A percentile compares a stretch with the other conserved stretches of the same genome.
Conservation (phyloP, 2,888 invertebrate genomes). For the Drosophila lacicola region DNA sequence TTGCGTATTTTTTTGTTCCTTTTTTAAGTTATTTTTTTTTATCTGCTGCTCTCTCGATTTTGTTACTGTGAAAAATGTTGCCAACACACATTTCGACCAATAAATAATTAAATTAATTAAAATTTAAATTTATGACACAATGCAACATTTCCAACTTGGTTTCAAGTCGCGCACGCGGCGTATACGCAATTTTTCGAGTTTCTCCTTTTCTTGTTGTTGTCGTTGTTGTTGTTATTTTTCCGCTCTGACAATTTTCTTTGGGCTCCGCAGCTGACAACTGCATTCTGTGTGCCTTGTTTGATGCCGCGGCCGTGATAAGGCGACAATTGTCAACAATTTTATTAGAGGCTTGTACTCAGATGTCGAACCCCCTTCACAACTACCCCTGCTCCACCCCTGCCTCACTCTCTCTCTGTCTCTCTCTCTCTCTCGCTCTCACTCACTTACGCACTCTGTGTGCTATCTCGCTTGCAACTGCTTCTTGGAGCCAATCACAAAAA, state of each 20-base stretch:
- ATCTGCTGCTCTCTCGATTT: slow-evolving; percentile 28
- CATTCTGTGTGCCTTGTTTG: slow-evolving; percentile 75
- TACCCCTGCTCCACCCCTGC: too few species aligned
- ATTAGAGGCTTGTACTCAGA: slow-evolving; percentile 52
- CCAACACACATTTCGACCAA: slow-evolving; percentile 65
- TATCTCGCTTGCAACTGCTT: slow-evolving; percentile 21
- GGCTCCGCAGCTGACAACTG: slow-evolving; percentile 46
- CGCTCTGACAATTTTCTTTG: slow-evolving; percentile 41
- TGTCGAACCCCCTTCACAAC: background rate
- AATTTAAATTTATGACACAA: slow-evolving; percentile 78
- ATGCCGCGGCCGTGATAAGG: slow-evolving; percentile 74
- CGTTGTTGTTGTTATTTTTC: slow-evolving; percentile 1
- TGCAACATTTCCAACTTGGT: slow-evolving; percentile 52
- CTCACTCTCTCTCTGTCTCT: background rate
- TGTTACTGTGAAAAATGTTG: slow-evolving; percentile 62
- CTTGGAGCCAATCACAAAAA: slow-evolving; percentile 78
- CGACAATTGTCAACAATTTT: slow-evolving; percentile 80
- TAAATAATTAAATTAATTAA: slow-evolving; percentile 81
- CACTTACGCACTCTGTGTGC: background rate
- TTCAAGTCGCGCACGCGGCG: slow-evolving; percentile 61
- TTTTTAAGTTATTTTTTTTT: background rate
- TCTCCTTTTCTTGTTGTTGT: background rate
- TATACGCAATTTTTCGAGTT: slow-evolving; percentile 56
- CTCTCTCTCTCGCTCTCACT: slow-evolving; percentile 4
- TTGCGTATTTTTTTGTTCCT: slow-evolving; percentile 36